Evolutionary conservation across 2,888 invertebrate genomes (phyloP), one percentile per base, ranked within the genome.

Genomic region (Chymomyza procnemis): DNA sequence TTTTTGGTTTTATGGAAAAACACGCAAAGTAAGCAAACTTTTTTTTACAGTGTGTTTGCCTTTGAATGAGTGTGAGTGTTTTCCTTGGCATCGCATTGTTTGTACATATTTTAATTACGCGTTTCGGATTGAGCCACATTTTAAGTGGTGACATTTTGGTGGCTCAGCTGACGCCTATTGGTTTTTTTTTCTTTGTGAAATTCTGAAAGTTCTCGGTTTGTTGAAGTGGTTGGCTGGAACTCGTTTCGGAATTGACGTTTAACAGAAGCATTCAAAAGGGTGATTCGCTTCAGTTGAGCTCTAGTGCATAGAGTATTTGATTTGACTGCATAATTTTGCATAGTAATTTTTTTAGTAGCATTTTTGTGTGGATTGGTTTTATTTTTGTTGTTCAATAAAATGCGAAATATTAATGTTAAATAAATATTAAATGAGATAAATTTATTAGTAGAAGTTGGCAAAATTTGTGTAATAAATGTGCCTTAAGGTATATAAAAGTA

Each of bases 21-120:
- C 85, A 85, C 80, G 78, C 87, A 80, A 78, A 85, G 80, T 84
- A 86, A 84, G 86, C 86, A 83, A 79, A 86, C 79, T 76, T 83
- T 67, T 56, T 56, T 26, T 52, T 52, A 12, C 21, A 21, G 19
- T 54, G 34, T 76, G 64, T 61, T 59, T 69, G 62, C 62, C 61
- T 67, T 41, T 55, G 58, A 62, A 59, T 50, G 61, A 59, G 64
- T 64, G 62, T 67, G 75, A 62, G 69, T 69, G 73, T 69, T 26
- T 46, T 41, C 18, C 34, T 19, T n/a, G 57, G 64, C 71, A 19
- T 34, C 67, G 69, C 61, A 75, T 76, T 82, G 81, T 82, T 82
- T 85, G 81, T 75, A 80, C 81, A 82, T 85, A 83, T 85, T 82
- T 82, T 82, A 82, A 82, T 82, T 82, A 79, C 81, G 81, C 84